A percentile compares a stretch with the other conserved stretches of the same genome.
Evolutionary conservation across 2,888 invertebrate genomes (phyloP).

Genomic region (Andrena dorsata): DNA sequence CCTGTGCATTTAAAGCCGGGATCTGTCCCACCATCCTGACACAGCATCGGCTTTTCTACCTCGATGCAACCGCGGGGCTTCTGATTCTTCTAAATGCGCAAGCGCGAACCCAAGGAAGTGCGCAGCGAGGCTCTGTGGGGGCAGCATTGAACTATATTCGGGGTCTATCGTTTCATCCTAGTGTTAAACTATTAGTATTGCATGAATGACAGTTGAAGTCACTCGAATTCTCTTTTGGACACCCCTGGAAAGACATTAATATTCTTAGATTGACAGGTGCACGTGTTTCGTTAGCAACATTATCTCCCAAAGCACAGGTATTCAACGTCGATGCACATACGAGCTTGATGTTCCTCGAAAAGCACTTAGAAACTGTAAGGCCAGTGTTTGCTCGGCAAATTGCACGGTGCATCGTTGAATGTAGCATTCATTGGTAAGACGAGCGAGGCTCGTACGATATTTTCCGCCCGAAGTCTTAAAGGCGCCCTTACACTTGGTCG

Average conservation of each 20-base stretch:
- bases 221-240: too few species aligned
- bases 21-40: background rate
- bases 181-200: too few species aligned
- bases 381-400: constrained; percentile 9
- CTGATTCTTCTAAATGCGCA: too few species aligned
- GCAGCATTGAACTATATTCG: too few species aligned
- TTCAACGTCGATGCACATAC: background rate
- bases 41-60: background rate
- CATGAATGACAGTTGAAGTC: too few species aligned
- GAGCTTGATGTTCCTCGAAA: background rate
- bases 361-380: background rate
- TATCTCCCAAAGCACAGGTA: background rate
- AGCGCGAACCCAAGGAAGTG: too few species aligned
- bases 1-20: background rate
- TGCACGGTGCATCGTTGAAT: constrained; percentile 28
- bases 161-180: too few species aligned
- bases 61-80: too few species aligned
- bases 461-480: constrained; percentile 57
- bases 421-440: constrained; percentile 25
- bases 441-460: constrained; percentile 33
- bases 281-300: background rate
- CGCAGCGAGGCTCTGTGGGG: too few species aligned
- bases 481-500: constrained; percentile 72
- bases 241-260: too few species aligned
- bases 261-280: too few species aligned